These are phyloP conservation scores for Iphiclides podalirius DNA, from an alignment of 2,888 invertebrate genomes.

Conservation along the genomic window DNA sequence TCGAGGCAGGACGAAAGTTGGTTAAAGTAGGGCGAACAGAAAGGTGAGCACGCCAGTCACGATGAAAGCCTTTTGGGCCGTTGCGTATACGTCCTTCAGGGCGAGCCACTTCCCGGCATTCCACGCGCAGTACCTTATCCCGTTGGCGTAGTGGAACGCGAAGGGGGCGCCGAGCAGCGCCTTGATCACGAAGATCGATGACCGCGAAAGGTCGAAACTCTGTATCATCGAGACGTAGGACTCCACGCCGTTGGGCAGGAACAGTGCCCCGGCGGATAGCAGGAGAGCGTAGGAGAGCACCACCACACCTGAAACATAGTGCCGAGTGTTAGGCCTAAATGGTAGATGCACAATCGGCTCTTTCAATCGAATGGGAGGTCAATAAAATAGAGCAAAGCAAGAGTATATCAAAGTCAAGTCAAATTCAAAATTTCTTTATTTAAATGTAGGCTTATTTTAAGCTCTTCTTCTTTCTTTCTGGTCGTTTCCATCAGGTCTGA, in stretches of 20 bases:
- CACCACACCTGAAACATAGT: constrained; percentile 47
- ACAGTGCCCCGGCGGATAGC: constrained; percentile 47
- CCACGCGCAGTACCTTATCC: constrained; percentile 54
- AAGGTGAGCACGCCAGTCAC: constrained; percentile 30
- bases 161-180: constrained; percentile 50
- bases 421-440: too few relatives aligned
- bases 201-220: constrained; percentile 45
- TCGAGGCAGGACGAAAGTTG: too few relatives aligned
- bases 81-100: constrained; percentile 40
- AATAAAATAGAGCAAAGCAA: too few relatives aligned
- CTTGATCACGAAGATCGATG: constrained; percentile 43
- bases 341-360: too few relatives aligned
- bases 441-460: too few relatives aligned
- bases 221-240: constrained; percentile 58
- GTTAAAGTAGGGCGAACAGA: constrained; percentile 42
- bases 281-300: constrained; percentile 42
- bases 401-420: too few relatives aligned
- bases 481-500: too few relatives aligned
- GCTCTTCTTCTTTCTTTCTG: too few relatives aligned
- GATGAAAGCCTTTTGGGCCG: constrained; percentile 40
- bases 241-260: constrained; percentile 57
- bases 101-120: constrained; percentile 44
- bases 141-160: constrained; percentile 56
- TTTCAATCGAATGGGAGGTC: too few relatives aligned
- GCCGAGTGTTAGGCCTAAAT: too few relatives aligned